Evolutionary conservation across 2,797 vertebrate genomes (phyloP), one percentile per base, ranked within the genome.

Genomic region (Buceros bicornis): DNA sequence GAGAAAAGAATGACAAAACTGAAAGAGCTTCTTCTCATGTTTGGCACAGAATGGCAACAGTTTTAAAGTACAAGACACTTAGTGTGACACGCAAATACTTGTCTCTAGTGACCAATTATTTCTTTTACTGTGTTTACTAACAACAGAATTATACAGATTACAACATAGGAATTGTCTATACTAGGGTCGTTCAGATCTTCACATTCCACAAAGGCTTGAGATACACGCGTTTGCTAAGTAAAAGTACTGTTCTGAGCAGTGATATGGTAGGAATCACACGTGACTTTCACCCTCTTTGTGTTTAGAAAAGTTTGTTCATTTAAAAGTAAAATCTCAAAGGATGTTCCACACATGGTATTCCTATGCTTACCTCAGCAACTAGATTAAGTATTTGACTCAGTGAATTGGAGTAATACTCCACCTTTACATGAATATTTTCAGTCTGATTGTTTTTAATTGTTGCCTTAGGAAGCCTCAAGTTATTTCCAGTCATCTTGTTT

Each of bases 401-500:
- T 54, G 47, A 87, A 69, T 26, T 71, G 56, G 21, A 78, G 22
- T 72, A 89, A 56, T 42, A 45, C 7, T 90, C 85, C 66, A 45
- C 47, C 43, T 72, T 54, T 24, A 24, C 19, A 33, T 17, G 31
- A 82, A 42, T 56, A 73, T 66, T 88, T 87, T 85, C 17, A 33
- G 10, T 64, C 47, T 70, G 24, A 35, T 33, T 70, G 14, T 15
- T 92, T 92, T 76, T 77, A 92, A 84, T 33, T 67, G 13, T 81
- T 94, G 50, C 82, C 47, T 91, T 45, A 84, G 70, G 73, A 47
- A 91, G 26, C 28, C 31, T 73, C 7, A 47, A 33, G 21, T 50
- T 95, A 76, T 85, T 95, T 96, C 35, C 17, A 69, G 42, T 48
- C 37, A 45, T 47, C 53, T 89, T 72, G 31, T 57, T 90, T 93